Evolutionary conservation across 2,797 vertebrate genomes (phyloP), one percentile per base, ranked within the genome.

Genomic region (Lagothrix lagotricha): DNA sequence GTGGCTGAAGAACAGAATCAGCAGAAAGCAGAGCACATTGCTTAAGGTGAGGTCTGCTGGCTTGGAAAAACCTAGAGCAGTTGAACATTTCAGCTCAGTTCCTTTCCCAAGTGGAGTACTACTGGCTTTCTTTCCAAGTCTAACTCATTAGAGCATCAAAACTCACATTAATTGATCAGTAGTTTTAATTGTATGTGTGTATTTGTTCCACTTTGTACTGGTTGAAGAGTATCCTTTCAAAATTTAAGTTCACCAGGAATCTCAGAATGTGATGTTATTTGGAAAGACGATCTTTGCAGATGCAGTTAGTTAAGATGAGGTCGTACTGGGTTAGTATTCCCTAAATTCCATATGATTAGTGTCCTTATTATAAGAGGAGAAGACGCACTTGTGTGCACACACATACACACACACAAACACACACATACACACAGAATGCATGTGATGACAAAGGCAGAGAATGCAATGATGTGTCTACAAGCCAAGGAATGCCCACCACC

Each of bases 241-340:
- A 94, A 50, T 76, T 46, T 61, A 39, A 19, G 13, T 28, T 72
- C 80, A 93, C 19, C 46, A 22, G 73, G 52, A 93, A 89, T 36
- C 70, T 97, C 75, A 80, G 57, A 76, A 80, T n/a, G 39, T 10
- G n/a, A 72, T 33, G 26, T 86, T 90, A 90, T 84, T 95, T 88
- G 87, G 44, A 88, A 94, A 61, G 19, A 91, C 2, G 4, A 2
- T 70, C 36, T 96, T 93, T 97, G 39, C 9, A 81, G 17, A 46
- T 72, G 26, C 39, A 46, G n/a, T 87, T 83, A 93, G n/a, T 54
- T 92, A 83, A 89, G 17, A 76, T 79, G n/a, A 77, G 15, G 41
- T 79, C 14, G 46, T 50, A 79, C 26, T 44, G 75, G 10, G 3
- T 28, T 88, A 73, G 28, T 26, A 67, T 8, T 77, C 7, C 39